These are phyloP conservation scores for Alosa sapidissima DNA, from an alignment of 2,797 vertebrate species.

Conservation along the genomic window DNA sequence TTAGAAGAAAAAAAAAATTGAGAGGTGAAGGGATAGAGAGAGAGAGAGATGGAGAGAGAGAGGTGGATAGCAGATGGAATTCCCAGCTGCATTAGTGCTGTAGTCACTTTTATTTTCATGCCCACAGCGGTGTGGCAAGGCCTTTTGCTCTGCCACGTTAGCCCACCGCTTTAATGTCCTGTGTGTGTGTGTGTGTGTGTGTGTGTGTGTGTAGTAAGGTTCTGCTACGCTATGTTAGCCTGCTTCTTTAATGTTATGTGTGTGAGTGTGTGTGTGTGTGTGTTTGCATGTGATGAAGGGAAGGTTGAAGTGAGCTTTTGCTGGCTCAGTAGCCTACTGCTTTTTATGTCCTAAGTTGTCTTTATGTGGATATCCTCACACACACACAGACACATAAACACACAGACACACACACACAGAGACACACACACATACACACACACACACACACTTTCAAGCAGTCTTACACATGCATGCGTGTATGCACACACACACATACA, in stretches of 20 bases:
- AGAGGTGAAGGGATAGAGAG: background rate
- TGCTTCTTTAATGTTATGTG: background rate
- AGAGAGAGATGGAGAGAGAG: background rate
- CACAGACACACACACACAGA: background rate
- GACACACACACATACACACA: background rate
- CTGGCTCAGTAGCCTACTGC: background rate
- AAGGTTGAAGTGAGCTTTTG: background rate
- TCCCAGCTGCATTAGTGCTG: slow-evolving; percentile 14
- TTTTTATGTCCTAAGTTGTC: slow-evolving; percentile 10
- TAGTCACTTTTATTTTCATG: slow-evolving; percentile 23
- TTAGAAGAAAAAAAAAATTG: background rate
- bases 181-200: slow-evolving; percentile 13
- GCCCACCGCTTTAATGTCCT: background rate
- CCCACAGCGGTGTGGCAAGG: slow-evolving; percentile 13
- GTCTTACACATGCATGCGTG: background rate
- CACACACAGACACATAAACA: background rate
- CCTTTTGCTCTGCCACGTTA: slow-evolving; percentile 23
- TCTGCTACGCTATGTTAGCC: background rate
- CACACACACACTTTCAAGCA: background rate
- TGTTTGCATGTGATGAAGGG: background rate
- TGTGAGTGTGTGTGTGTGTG: too few relatives aligned
- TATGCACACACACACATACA: background rate
- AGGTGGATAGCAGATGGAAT: background rate
- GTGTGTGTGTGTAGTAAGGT: background rate
- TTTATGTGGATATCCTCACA: background rate